Percentiles rank a stretch among this genome's conserved stretches.
phyloP scores from a whole-genome alignment of 2,888 invertebrate species.

The Gymnocheta viridis region DNA sequence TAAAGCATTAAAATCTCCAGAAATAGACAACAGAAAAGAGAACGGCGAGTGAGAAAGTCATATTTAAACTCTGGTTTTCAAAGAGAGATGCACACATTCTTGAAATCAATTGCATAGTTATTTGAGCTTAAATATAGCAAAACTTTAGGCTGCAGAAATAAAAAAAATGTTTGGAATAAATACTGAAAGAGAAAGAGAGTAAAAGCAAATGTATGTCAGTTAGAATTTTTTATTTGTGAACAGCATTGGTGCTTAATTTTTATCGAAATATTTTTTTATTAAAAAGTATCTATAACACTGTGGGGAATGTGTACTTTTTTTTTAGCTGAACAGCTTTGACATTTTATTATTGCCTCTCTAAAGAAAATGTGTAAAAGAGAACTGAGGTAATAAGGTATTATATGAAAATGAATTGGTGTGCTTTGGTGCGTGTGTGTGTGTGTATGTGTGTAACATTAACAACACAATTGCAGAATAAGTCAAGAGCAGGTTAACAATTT shows the following conservation, averaged over 20 bases:
- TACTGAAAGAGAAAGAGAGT: background rate
- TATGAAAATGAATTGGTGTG: background rate
- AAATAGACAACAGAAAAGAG: background rate
- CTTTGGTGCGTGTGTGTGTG: background rate
- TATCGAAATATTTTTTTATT: background rate
- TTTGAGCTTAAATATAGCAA: conserved; percentile 24
- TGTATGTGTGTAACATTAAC: background rate
- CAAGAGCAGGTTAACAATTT: conserved; percentile 60
- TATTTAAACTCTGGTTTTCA: background rate
- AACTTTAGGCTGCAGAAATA: conserved; percentile 14
- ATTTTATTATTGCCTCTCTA: background rate
- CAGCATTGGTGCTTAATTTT: background rate
- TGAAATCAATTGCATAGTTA: conserved; percentile 54
- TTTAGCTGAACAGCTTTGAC: background rate
- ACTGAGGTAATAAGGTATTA: conserved; percentile 36
- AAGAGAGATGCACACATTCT: background rate
- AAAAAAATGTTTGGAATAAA: background rate
- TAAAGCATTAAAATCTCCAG: background rate
- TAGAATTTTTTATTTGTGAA: background rate
- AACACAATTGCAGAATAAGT: conserved; percentile 54
- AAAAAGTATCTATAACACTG: background rate
- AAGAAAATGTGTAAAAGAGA: conserved; percentile 41
- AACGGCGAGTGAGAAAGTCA: background rate
- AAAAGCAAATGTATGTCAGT: conserved; percentile 45
- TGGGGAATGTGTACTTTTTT: background rate